Evolutionary conservation across 2,113 vertebrate genomes (phyloP), one percentile per base, ranked within the genome.

Genomic region (Aythya baeri): DNA sequence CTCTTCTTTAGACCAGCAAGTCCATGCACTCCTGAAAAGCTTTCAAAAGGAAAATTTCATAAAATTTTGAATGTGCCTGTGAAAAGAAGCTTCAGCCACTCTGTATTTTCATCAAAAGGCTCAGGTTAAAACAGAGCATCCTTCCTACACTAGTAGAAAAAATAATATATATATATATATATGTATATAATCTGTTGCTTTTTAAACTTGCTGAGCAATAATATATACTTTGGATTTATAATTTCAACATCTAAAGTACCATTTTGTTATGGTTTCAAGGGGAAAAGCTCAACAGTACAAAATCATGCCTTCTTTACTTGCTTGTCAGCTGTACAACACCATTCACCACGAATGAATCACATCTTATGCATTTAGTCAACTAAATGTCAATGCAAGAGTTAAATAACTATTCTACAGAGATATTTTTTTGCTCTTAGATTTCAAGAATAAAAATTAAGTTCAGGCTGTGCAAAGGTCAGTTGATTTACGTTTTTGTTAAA

Each of bases 401-500:
- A 92, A 89, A 73, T 76, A 77, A 17, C 25, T 88, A 3, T 50
- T 71, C 43, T 67, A 36, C 36, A 71, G 57, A 55, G 20, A 11
- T 31, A 41, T 12, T 2, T 14, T 44, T 62, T 57, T 84, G 36
- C 27, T 43, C 20, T 92, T 59, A 68, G 22, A 61, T 84, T 93
- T 89, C 65, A 90, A 65, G 72, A 22, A 46, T 57, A 85, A 52
- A 80, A 79, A 49, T 67, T 14, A 46, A 83, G 26, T 79, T 82
- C 59, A 70, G 52, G 38, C 22, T 77, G 17, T 52, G 23, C 36
- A 95, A 87, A 75, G 38, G 59, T 79, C 77, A 76, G 29, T 41
- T 83, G 71, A 31, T 50, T 91, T 94, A 91, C 82, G 31, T 66
- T 95, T 83, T 83, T 89, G 18, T 83, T 62, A 80, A 43, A 91